phyloP scores from a whole-genome alignment of 37 sponge, comb jelly and placozoan species.

The Beroe forskalii region DNA sequence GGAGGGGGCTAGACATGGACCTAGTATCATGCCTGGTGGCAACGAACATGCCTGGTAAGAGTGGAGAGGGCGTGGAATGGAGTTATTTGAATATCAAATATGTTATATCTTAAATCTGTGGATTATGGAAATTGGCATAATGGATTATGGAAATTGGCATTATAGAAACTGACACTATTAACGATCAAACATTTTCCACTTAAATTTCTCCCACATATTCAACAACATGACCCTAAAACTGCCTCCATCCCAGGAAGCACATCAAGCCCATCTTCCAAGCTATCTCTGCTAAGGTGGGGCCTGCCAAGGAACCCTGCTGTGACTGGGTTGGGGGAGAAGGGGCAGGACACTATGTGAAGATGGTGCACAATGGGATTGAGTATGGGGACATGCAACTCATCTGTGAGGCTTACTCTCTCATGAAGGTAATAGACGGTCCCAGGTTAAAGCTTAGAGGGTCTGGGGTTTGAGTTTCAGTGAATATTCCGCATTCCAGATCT shows the following conservation, averaged over 20 bases:
- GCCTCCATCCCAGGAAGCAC: slow-evolving; percentile 40
- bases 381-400: slow-evolving; percentile 99
- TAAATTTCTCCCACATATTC: neutral
- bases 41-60: slow-evolving; percentile 79
- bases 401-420: slow-evolving; percentile 93
- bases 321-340: slow-evolving; percentile 96
- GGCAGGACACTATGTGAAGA: slow-evolving; percentile 97
- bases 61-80: no score
- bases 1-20: slow-evolving; percentile 97
- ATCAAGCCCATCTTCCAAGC: slow-evolving; percentile 77
- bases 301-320: slow-evolving; percentile 83
- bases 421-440: no score
- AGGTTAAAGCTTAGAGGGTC: no score
- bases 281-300: slow-evolving; percentile 81
- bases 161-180: no score
- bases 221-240: neutral
- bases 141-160: no score
- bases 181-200: no score
- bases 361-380: slow-evolving; percentile 99
- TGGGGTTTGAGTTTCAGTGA: no score
- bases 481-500: no score
- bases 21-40: slow-evolving; percentile 97
- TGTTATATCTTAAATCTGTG: no score
- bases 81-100: no score
- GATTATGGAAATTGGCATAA: no score